Percentiles rank a stretch among this genome's conserved stretches.
These are phyloP conservation scores for Cantharis rustica DNA, from an alignment of 2,888 invertebrate species.

Conservation along the genomic window DNA sequence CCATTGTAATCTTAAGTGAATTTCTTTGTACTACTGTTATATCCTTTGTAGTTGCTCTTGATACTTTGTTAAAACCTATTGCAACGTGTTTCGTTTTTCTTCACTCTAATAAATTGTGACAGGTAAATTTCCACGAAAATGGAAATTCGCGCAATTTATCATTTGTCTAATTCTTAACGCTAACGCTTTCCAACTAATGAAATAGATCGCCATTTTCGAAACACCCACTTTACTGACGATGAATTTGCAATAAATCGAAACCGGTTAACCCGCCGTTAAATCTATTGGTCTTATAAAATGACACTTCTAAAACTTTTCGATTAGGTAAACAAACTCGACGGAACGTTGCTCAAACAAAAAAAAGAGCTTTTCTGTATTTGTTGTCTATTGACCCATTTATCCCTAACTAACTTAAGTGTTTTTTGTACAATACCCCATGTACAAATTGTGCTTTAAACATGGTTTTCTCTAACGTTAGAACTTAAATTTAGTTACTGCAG, in stretches of 20 bases:
- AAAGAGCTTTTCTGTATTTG: neutral
- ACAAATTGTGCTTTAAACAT: neutral
- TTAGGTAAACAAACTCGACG: neutral
- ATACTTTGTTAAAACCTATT: constrained; percentile 24
- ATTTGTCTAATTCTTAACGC: neutral
- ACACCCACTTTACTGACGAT: neutral
- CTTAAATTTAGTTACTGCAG: neutral
- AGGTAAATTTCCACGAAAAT: constrained; percentile 2
- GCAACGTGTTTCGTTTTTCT: constrained; percentile 8
- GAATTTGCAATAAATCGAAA: neutral
- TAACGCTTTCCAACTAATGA: neutral
- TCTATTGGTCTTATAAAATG: neutral
- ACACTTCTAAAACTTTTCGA: neutral
- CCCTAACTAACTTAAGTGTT: neutral
- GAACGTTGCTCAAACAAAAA: neutral
- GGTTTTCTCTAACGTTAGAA: neutral
- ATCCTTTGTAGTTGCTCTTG: constrained; percentile 23
- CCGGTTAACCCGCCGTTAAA: neutral
- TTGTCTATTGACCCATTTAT: neutral
- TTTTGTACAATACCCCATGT: neutral
- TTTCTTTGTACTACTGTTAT: constrained; percentile 28
- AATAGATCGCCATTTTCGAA: neutral
- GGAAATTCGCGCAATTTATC: constrained; percentile 5
- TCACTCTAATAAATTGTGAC: constrained; percentile 2
- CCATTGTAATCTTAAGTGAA: constrained; percentile 29